Base-by-base conservation (phyloP, 2,113 vertebrate genomes). In the Protobothrops flavoviridis region DNA sequence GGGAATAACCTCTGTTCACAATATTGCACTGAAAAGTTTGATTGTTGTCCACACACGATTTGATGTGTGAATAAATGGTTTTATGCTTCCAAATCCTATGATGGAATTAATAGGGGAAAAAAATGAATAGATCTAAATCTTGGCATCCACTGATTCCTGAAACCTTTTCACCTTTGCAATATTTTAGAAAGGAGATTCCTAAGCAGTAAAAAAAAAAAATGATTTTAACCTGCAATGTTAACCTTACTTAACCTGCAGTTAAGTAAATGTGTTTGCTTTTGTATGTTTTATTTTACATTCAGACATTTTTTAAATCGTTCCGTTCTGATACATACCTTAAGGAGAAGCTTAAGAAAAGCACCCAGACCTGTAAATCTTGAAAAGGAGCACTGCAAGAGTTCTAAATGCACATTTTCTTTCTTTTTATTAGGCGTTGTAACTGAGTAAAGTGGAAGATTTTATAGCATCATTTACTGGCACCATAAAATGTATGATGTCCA, bases 251-350 rank as follows among this genome's bases (percentile, higher is more conserved):
- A 50, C 48, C 15, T 94, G 48, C 45, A 4, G 0, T 93, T 88
- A 88, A 92, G 87, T 93, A 92, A 89, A 92, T 61, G 57, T 57
- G 95, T 95, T 96, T 95, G 96, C 95, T 93, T 95, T 85, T 24
- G 29, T 45, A 8, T 81, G 23, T 11, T 56, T 93, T 48, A 86
- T 90, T 91, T 93, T 55, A 53, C 24, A 59, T 88, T 12, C 85
- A 93, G 89, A 95, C 15, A 9, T 89, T 45, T 89, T 55, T 93
- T 53, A 88, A 56, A 45, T 3, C 81, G 5, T 95, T 97, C 94
- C 89, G 7, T 43, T 4, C 9, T 87, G 86, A 39, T 39, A 69
- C 91, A 93, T 93, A 87, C 23, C 56, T 95, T 93, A 88, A 93
- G 88, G 94, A 91, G 74, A 81, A 81, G n/a, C 33, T 81, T 43